These are phyloP conservation scores for Tolypeutes matacus DNA, from an alignment of 2,797 vertebrate genomes.

Conservation along the genomic window DNA sequence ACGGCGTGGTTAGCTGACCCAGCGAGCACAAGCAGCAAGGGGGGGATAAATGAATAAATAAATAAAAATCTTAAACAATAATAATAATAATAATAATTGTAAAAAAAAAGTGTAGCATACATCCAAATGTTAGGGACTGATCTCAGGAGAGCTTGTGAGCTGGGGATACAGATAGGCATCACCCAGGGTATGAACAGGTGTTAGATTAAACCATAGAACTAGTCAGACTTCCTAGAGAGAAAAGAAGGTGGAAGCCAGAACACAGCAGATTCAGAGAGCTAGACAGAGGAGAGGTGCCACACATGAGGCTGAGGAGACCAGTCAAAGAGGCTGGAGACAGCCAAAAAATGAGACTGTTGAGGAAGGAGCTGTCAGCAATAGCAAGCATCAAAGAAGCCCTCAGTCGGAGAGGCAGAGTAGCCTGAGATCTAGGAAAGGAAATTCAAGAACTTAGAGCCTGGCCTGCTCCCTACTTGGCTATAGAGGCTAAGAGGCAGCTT, in stretches of 20 bases:
- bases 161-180: not conserved
- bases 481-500: not conserved
- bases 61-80: too few relatives aligned
- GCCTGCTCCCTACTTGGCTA: not conserved
- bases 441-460: not conserved
- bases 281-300: not conserved
- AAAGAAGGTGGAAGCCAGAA: not conserved
- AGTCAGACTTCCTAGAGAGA: not conserved
- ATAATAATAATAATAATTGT: too few relatives aligned
- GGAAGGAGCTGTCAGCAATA: not conserved
- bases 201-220: not conserved
- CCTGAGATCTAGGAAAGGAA: not conserved
- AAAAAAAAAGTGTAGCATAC: not conserved
- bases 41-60: too few relatives aligned
- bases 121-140: not conserved
- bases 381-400: not conserved
- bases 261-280: not conserved
- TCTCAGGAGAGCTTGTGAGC: not conserved
- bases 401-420: not conserved
- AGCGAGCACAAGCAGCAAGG: too few relatives aligned
- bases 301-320: not conserved
- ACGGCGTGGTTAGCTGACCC: too few relatives aligned
- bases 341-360: not conserved
- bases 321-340: not conserved
- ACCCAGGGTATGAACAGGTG: not conserved